A percentile compares a stretch with the other conserved stretches of the same genome.
phyloP scores from a whole-genome alignment of 2,797 vertebrate genomes.

The Telmatherina bonti region DNA sequence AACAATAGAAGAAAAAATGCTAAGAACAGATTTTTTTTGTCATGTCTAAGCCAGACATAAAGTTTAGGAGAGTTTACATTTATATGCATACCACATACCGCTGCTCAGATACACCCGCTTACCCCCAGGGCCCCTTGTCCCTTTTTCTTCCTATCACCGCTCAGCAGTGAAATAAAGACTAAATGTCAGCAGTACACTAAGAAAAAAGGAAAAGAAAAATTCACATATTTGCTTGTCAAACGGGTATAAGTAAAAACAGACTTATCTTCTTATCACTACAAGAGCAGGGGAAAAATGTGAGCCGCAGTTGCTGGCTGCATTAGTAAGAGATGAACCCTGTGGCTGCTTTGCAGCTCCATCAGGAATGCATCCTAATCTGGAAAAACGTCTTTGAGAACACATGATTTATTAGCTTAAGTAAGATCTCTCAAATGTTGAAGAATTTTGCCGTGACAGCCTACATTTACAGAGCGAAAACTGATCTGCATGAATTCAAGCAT shows the following conservation, averaged over 20 bases:
- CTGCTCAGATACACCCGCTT: constrained; percentile 15
- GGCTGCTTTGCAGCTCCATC: constrained; percentile 51
- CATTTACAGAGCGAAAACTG: not conserved
- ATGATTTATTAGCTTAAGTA: constrained; percentile 55
- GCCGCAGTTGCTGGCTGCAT: constrained; percentile 25
- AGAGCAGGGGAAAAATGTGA: constrained; percentile 5
- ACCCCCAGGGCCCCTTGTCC: not conserved
- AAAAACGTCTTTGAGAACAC: constrained; percentile 42
- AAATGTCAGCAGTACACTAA: not conserved
- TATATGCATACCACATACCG: constrained; percentile 40
- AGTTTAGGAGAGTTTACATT: constrained; percentile 17
- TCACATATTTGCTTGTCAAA: constrained; percentile 9
- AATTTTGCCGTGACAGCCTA: constrained; percentile 3
- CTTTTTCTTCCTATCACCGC: constrained; percentile 21
- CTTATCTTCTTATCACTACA: not conserved
- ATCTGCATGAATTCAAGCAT: not conserved
- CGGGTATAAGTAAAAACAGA: constrained; percentile 9
- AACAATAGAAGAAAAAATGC: not conserved
- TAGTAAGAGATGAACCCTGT: constrained; percentile 48
- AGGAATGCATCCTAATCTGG: constrained; percentile 61
- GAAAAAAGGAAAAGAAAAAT: not conserved
- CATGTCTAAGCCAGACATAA: constrained; percentile 11
- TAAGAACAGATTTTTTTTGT: constrained; percentile 7
- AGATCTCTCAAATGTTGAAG: constrained; percentile 21
- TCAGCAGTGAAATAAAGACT: constrained; percentile 6